Percentiles rank a stretch among this genome's conserved stretches.
Conservation (phyloP, 2,888 invertebrate genomes). For the Tachystola acroxantha region DNA sequence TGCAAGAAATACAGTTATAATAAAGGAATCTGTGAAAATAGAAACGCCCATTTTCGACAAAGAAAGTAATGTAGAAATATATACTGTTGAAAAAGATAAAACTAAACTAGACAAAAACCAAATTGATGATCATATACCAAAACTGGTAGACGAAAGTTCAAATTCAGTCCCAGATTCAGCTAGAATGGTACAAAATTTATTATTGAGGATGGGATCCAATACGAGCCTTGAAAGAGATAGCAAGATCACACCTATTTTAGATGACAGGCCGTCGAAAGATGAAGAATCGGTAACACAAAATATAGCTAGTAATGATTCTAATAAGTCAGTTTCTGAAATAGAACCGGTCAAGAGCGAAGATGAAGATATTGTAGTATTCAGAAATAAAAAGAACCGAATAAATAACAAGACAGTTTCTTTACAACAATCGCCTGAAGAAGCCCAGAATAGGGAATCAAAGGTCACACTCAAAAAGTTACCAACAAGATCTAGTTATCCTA, state of each 20-base stretch:
- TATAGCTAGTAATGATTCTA: background rate
- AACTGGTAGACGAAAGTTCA: constrained; percentile 4
- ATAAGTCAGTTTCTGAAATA: too few relatives aligned
- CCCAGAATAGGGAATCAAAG: too few relatives aligned
- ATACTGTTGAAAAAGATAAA: background rate
- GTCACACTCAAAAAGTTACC: too few relatives aligned
- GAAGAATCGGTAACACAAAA: background rate
- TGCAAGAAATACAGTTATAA: constrained; percentile 5
- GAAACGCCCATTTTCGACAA: constrained; percentile 6
- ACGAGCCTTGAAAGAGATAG: background rate
- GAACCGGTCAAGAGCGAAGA: too few relatives aligned
- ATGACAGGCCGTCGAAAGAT: background rate
- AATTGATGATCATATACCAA: background rate
- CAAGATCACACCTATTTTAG: background rate
- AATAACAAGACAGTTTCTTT: too few relatives aligned
- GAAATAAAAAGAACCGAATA: too few relatives aligned
- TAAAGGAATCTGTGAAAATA: constrained; percentile 10
- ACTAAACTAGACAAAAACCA: background rate
- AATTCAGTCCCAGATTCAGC: background rate
- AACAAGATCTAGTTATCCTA: too few relatives aligned
- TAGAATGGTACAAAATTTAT: constrained; percentile 2
- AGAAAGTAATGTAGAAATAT: background rate
- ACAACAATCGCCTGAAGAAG: background rate
- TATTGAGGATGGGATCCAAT: background rate
- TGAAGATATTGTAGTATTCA: too few relatives aligned